phyloP scores from a whole-genome alignment of 2,113 vertebrate genomes.

The Esox niger region DNA sequence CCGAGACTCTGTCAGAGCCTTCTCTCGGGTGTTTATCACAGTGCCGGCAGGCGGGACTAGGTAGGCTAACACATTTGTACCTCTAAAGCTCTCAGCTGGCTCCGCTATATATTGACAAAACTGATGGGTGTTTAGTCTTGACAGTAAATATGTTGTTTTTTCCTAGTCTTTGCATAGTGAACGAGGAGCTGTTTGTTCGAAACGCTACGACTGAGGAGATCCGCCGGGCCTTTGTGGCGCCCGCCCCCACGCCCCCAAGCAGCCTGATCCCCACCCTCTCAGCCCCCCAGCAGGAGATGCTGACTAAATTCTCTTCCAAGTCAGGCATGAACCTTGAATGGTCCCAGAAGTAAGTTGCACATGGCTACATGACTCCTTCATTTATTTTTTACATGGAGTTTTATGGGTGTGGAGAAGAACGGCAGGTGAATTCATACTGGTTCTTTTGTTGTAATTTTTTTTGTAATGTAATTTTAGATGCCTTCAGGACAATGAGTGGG shows the following conservation, averaged over 20 bases:
- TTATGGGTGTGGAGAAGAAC: neutral
- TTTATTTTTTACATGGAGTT: neutral
- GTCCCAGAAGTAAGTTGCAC: constrained; percentile 78
- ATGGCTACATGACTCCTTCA: neutral
- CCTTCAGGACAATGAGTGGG: constrained; percentile 79
- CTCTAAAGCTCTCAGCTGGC: too few species aligned
- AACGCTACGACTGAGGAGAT: constrained; percentile 76
- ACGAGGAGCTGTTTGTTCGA: constrained; percentile 77
- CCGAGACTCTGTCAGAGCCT: constrained; percentile 68
- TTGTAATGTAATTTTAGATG: constrained; percentile 65
- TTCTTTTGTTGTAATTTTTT: neutral
- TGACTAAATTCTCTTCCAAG: constrained; percentile 72
- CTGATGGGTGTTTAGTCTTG: too few species aligned
- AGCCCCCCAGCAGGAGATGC: constrained; percentile 78
- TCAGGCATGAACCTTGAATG: constrained; percentile 84
- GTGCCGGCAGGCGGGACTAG: constrained; percentile 71
- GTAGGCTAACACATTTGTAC: constrained; percentile 44
- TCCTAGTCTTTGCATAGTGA: constrained; percentile 76
- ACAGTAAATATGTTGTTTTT: too few species aligned
- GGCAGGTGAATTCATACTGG: neutral
- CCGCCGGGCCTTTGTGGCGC: constrained; percentile 76
- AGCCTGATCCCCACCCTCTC: constrained; percentile 78
- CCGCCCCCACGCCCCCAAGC: constrained; percentile 79
- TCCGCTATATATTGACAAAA: neutral
- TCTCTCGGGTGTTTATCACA: constrained; percentile 74